Evolutionary conservation across 1,140 invertebrate species (phyloP).

Genomic region (Drosophila jambulina): DNA sequence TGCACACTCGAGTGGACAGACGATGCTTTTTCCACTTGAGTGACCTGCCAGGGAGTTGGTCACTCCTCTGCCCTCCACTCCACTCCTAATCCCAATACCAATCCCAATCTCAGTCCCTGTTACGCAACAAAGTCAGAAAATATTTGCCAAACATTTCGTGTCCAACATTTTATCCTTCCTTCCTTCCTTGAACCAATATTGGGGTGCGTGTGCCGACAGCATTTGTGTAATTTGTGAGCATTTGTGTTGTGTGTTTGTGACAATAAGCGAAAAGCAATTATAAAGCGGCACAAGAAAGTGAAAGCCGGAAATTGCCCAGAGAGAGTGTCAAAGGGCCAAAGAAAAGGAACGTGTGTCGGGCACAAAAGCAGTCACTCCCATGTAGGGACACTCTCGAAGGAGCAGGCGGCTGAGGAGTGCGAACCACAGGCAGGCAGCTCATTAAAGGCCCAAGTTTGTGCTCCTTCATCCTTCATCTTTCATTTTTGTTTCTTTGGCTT

Average conservation of each 20-base stretch:
- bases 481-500: conserved; percentile 36
- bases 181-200: conserved; percentile 38
- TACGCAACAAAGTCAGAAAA: conserved; percentile 59
- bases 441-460: conserved; percentile 46
- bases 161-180: conserved; percentile 40
- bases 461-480: conserved; percentile 16
- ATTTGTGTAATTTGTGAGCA: conserved; percentile 60
- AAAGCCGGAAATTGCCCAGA: conserved; percentile 64
- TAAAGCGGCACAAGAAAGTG: conserved; percentile 56
- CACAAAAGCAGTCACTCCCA: conserved; percentile 10
- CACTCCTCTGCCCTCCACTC: neutral
- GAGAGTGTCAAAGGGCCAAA: conserved; percentile 37
- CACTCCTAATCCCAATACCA: neutral
- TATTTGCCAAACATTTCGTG: conserved; percentile 63
- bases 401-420: neutral
- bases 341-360: conserved; percentile 20
- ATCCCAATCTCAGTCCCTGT: conserved; percentile 7
- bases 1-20: conserved; percentile 80
- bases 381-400: neutral
- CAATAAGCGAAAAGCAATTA: conserved; percentile 70
- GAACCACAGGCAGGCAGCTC: conserved; percentile 51
- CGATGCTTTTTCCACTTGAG: conserved; percentile 61
- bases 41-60: conserved; percentile 14
- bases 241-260: conserved; percentile 62
- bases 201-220: conserved; percentile 29